These are phyloP conservation scores for Philotrypesis tridentata DNA, from an alignment of 1,140 invertebrate species.

Conservation along the genomic window DNA sequence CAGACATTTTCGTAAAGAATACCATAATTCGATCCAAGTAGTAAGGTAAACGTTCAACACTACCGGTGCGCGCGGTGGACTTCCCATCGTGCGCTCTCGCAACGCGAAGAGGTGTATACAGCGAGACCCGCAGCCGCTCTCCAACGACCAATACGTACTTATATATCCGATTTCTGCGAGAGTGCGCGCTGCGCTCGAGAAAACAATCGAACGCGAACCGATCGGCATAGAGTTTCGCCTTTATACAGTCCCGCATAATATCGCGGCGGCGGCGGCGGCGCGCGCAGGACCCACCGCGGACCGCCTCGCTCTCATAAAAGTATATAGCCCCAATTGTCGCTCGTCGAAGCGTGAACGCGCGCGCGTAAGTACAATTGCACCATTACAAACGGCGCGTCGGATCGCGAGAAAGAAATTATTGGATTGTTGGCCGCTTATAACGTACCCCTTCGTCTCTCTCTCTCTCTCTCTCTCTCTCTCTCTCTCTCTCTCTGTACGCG, in stretches of 20 bases:
- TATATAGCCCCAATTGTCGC: slow-evolving; percentile 16
- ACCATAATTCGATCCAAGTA: too few relatives aligned
- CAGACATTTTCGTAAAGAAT: too few relatives aligned
- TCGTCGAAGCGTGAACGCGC: not conserved
- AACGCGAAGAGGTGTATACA: too few relatives aligned
- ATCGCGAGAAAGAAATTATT: not conserved
- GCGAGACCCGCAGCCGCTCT: too few relatives aligned
- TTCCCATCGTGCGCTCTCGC: too few relatives aligned
- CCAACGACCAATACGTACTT: not conserved
- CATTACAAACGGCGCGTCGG: not conserved
- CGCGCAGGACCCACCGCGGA: not conserved
- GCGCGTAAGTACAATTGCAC: not conserved
- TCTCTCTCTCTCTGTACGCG: too few relatives aligned
- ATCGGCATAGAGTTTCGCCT: not conserved
- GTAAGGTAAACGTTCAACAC: too few relatives aligned
- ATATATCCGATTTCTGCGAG: not conserved
- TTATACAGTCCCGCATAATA: not conserved
- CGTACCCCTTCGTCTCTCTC: too few relatives aligned
- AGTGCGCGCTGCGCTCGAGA: not conserved
- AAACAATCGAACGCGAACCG: not conserved
- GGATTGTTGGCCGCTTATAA: not conserved
- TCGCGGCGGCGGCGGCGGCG: not conserved
- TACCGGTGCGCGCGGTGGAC: too few relatives aligned
- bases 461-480: too few relatives aligned
- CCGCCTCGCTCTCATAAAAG: too few relatives aligned